Conservation (phyloP, 2,797 vertebrate species). For the Moxostoma hubbsi region DNA sequence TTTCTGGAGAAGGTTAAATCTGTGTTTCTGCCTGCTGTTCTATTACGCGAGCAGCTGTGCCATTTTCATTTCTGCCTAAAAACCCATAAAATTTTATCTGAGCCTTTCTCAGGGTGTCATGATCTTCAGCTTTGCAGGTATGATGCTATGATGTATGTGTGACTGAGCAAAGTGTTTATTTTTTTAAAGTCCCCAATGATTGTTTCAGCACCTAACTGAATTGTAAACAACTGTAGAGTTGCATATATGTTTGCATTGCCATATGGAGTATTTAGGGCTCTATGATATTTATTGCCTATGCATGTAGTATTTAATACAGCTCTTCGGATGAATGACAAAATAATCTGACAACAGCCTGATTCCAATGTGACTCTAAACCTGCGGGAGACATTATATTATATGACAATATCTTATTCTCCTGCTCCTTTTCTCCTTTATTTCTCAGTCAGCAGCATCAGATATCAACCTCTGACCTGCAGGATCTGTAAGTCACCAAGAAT, state of each 20-base stretch:
- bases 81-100: constrained; percentile 59
- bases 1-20: constrained; percentile 57
- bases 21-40: constrained; percentile 43
- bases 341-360: no score
- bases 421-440: constrained; percentile 47
- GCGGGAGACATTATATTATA: background rate
- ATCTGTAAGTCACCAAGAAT: no score
- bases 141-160: constrained; percentile 48
- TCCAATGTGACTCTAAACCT: background rate
- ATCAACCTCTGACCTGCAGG: constrained; percentile 70
- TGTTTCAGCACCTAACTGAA: constrained; percentile 31
- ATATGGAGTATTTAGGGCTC: constrained; percentile 38
- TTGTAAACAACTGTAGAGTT: constrained; percentile 53
- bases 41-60: constrained; percentile 59
- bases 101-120: constrained; percentile 56
- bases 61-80: constrained; percentile 57
- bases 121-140: constrained; percentile 53
- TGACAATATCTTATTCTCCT: background rate
- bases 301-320: constrained; percentile 12
- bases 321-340: background rate
- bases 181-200: constrained; percentile 47
- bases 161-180: constrained; percentile 26
- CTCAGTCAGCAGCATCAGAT: constrained; percentile 64
- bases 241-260: constrained; percentile 27
- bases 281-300: constrained; percentile 15